Percentiles rank a stretch among this genome's conserved stretches.
These are phyloP conservation scores for Lithophane leautieri DNA, from an alignment of 2,888 invertebrate species.

Conservation along the genomic window DNA sequence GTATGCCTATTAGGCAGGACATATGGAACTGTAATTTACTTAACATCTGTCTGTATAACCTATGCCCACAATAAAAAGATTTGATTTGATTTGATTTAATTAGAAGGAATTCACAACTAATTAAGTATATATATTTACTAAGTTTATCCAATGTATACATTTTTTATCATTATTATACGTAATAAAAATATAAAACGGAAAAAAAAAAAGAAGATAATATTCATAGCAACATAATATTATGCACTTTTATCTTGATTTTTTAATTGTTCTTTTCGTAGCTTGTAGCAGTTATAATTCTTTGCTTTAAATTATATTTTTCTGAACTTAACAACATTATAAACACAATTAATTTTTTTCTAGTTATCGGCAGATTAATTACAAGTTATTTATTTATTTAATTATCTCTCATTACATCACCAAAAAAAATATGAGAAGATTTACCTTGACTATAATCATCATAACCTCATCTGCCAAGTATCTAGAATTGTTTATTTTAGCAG, in stretches of 20 bases:
- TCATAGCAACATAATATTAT: not conserved
- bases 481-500: not conserved
- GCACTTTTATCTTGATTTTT: not conserved
- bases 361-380: not conserved
- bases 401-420: not conserved
- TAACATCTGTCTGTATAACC: too few relatives aligned
- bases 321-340: not conserved
- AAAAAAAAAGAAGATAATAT: too few relatives aligned
- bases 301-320: not conserved
- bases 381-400: not conserved
- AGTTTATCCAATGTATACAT: too few relatives aligned
- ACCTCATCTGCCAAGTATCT: not conserved
- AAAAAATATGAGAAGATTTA: not conserved
- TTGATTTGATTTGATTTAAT: too few relatives aligned
- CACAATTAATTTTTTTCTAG: not conserved
- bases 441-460: not conserved
- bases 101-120: not conserved
- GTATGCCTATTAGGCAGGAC: too few relatives aligned
- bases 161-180: too few relatives aligned
- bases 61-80: too few relatives aligned
- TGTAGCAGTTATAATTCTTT: not conserved
- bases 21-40: too few relatives aligned
- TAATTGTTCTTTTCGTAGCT: not conserved
- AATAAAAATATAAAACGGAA: too few relatives aligned
- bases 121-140: too few relatives aligned